These are phyloP conservation scores for Sycobia sp. DNA, from an alignment of 1,140 invertebrate genomes.

Conservation along the genomic window DNA sequence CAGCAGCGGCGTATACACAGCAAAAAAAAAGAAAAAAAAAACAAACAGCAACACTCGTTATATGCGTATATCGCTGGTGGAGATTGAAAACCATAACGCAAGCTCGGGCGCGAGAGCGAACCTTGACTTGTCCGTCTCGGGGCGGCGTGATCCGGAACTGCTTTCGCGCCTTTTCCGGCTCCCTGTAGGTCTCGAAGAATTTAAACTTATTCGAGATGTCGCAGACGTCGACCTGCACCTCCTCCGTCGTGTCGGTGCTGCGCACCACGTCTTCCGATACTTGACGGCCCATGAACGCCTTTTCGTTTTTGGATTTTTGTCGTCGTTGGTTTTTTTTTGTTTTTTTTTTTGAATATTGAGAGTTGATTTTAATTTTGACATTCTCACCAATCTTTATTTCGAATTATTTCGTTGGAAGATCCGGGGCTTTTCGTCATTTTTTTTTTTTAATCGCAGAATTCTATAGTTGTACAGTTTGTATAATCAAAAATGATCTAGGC, in stretches of 20 bases:
- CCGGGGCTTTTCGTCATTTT: no score
- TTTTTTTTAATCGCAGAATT: no score
- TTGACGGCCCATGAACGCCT: constrained; percentile 64
- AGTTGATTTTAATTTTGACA: no score
- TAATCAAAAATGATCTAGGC: no score
- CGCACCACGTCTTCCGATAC: constrained; percentile 75
- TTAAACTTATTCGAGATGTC: constrained; percentile 85
- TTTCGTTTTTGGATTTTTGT: constrained; percentile 35
- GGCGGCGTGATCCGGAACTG: constrained; percentile 86
- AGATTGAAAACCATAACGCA: no score
- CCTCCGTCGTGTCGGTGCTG: constrained; percentile 73
- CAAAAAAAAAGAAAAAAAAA: no score
- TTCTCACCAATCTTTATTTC: no score
- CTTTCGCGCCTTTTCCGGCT: constrained; percentile 72
- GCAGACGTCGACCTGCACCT: constrained; percentile 78
- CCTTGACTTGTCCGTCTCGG: constrained; percentile 73
- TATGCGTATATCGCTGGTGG: no score
- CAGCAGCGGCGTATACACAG: no score
- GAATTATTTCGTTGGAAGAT: no score
- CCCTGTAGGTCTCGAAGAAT: constrained; percentile 88
- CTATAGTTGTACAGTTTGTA: no score
- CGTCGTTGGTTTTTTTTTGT: constrained; percentile 16
- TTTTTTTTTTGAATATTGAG: neutral
- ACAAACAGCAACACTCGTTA: no score
- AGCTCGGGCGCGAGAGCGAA: constrained; percentile 52